These are phyloP conservation scores for Rhea americana DNA, from an alignment of 2,113 vertebrate species.

Conservation along the genomic window DNA sequence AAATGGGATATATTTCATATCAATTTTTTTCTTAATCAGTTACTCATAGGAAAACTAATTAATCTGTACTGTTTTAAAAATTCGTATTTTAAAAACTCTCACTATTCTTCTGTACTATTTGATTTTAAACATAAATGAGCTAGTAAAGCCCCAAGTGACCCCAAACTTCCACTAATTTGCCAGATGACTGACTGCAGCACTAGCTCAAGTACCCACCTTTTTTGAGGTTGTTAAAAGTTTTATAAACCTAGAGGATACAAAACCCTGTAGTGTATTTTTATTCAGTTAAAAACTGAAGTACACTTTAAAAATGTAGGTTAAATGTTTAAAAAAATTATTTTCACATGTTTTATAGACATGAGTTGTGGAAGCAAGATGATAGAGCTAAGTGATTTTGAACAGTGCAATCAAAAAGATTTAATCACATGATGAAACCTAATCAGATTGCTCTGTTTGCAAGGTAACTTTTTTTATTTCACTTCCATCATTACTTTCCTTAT, in stretches of 20 bases:
- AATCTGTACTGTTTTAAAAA: neutral
- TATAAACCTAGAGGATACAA: neutral
- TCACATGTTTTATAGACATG: neutral
- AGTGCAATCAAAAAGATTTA: neutral
- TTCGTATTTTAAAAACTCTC: neutral
- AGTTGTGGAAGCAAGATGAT: neutral
- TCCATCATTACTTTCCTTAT: neutral
- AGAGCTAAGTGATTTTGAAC: neutral
- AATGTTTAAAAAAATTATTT: neutral
- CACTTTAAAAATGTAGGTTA: neutral
- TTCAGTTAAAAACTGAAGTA: constrained; percentile 20
- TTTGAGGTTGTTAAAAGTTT: neutral
- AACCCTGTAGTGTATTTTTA: neutral
- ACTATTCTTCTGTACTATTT: neutral
- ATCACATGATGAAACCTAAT: neutral
- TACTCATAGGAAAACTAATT: neutral
- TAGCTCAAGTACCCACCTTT: neutral
- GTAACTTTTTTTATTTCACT: neutral
- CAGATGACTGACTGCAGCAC: neutral
- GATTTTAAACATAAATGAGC: neutral
- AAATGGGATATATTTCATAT: neutral
- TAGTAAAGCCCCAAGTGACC: neutral
- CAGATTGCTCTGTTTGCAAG: neutral
- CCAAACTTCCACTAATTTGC: neutral
- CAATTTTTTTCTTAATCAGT: neutral